These are phyloP conservation scores for Thereuonema tuberculata DNA, from an alignment of 1,140 invertebrate species.

Conservation along the genomic window DNA sequence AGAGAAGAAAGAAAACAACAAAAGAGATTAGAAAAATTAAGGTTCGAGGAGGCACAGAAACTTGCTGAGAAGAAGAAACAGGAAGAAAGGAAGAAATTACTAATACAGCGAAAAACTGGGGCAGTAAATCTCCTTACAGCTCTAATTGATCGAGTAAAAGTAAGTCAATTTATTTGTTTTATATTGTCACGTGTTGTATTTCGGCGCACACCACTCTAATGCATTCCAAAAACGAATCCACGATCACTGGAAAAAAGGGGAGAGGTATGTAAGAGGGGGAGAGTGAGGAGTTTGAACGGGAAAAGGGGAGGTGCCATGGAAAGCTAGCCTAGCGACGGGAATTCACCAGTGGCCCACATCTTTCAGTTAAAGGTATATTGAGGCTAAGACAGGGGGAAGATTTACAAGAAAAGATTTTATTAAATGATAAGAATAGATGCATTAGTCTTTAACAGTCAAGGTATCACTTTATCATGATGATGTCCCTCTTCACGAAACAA, in stretches of 20 bases:
- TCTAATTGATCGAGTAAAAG: constrained; percentile 6
- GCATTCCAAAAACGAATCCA: not conserved
- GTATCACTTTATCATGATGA: no score
- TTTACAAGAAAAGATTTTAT: no score
- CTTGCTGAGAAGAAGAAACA: constrained; percentile 1
- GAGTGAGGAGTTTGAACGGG: no score
- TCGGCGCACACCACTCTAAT: not conserved
- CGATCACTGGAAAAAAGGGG: not conserved
- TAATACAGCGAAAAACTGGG: not conserved
- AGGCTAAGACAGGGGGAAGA: no score
- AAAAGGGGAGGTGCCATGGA: no score
- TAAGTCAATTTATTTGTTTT: not conserved
- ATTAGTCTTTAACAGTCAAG: no score
- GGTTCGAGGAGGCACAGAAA: not conserved
- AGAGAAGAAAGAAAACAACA: constrained; percentile 1
- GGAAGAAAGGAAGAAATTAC: not conserved
- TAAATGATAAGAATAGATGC: no score
- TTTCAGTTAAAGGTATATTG: not conserved
- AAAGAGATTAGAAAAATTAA: not conserved
- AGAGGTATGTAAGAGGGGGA: no score
- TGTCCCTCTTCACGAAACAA: no score
- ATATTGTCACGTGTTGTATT: not conserved
- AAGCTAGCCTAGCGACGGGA: no score
- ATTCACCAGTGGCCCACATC: no score
- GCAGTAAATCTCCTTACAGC: not conserved